These are phyloP conservation scores for Apamea monoglypha DNA, from an alignment of 2,888 invertebrate genomes.

Conservation along the genomic window DNA sequence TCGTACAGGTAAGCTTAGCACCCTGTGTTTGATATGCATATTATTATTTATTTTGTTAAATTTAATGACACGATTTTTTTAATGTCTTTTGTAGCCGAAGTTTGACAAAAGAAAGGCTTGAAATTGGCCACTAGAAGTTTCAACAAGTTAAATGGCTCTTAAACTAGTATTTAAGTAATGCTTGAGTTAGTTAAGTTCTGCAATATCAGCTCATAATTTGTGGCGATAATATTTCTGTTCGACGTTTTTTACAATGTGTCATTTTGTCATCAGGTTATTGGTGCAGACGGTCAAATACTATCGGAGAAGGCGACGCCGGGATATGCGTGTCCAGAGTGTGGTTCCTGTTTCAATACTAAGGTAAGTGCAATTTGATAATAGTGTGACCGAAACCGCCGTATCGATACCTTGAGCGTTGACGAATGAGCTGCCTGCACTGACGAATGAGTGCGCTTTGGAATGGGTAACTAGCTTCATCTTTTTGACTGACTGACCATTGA, in stretches of 20 bases:
- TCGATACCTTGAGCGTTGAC: not conserved
- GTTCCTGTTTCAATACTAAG: conserved; percentile 89
- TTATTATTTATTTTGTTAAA: not conserved
- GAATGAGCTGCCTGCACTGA: not conserved
- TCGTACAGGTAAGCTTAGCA: conserved; percentile 82
- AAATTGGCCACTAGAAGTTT: not conserved
- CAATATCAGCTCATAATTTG: not conserved
- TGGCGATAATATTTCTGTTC: not conserved
- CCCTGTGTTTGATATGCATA: not conserved
- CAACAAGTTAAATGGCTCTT: not conserved
- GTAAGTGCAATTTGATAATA: conserved; percentile 66
- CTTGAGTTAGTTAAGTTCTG: not conserved
- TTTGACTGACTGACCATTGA: too few species aligned
- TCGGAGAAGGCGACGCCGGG: conserved; percentile 84
- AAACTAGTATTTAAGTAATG: not conserved
- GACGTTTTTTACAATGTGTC: not conserved
- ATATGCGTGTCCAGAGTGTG: conserved; percentile 88
- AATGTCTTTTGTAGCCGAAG: not conserved
- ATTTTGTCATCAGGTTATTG: conserved; percentile 79
- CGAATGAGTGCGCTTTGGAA: too few species aligned
- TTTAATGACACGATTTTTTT: not conserved
- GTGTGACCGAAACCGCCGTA: not conserved
- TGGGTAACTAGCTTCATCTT: too few species aligned
- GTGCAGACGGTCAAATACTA: conserved; percentile 85
- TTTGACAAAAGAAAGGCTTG: not conserved